Percentiles rank a stretch among this genome's conserved stretches.
Evolutionary conservation across 2,888 invertebrate genomes (phyloP).

Genomic region (Chrysodeixis includens): DNA sequence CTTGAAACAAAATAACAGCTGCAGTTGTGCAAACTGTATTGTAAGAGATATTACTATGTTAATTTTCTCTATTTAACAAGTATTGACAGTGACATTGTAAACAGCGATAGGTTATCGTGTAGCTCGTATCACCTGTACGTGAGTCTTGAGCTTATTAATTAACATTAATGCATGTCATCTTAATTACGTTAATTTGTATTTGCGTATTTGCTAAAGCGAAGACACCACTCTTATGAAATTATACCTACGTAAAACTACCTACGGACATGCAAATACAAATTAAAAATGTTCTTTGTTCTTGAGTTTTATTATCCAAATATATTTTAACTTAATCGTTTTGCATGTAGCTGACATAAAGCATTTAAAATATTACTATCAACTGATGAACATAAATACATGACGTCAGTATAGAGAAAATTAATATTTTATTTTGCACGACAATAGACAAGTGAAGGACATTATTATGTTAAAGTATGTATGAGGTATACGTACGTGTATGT

Average conservation of each 20-base stretch:
- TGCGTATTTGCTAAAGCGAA: neutral
- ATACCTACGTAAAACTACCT: no score
- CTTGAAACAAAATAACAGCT: conserved; percentile 16
- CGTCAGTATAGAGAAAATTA: neutral
- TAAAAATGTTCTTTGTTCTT: no score
- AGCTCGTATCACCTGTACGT: conserved; percentile 3
- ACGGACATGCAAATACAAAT: no score
- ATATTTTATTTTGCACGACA: neutral
- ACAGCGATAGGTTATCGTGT: conserved; percentile 15
- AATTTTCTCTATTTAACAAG: conserved; percentile 39
- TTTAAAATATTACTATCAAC: neutral
- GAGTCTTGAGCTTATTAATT: conserved; percentile 22
- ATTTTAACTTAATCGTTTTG: neutral
- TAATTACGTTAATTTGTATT: neutral
- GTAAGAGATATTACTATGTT: conserved; percentile 17
- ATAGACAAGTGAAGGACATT: conserved; percentile 4
- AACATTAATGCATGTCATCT: conserved; percentile 2
- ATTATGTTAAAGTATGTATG: conserved; percentile 1
- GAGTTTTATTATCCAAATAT: neutral
- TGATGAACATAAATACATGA: neutral
- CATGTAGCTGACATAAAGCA: neutral
- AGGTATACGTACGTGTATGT: neutral
- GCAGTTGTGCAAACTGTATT: conserved; percentile 29
- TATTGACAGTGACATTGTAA: conserved; percentile 28
- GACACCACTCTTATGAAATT: no score